A percentile compares a stretch with the other conserved stretches of the same genome.
These are phyloP conservation scores for Chiloscyllium punctatum DNA, from an alignment of 2,797 vertebrate genomes.

Conservation along the genomic window DNA sequence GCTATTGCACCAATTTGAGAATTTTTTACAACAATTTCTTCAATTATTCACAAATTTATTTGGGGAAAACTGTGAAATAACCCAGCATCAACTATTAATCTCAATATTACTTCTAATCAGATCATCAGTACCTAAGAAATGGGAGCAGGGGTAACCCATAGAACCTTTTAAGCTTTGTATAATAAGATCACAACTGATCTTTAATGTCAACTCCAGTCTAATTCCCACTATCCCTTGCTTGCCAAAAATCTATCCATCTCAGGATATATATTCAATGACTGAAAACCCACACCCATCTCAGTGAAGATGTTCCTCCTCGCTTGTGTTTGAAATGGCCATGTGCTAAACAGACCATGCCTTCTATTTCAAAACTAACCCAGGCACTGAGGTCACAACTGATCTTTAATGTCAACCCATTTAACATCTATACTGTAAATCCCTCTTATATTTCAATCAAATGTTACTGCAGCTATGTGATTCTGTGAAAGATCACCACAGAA, in stretches of 20 bases:
- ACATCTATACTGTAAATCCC: background rate
- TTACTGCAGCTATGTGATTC: background rate
- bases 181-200: background rate
- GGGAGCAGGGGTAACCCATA: background rate
- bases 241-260: too few species aligned
- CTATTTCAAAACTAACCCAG: background rate
- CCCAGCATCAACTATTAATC: background rate
- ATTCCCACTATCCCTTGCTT: background rate
- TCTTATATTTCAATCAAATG: background rate
- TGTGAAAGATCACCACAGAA: background rate
- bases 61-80: background rate
- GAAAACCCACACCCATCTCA: background rate
- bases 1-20: background rate
- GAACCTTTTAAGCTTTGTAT: background rate
- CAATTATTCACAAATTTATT: background rate
- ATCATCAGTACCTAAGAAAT: background rate
- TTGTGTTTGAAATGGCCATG: background rate
- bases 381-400: too few species aligned
- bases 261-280: background rate
- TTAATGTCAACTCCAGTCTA: background rate
- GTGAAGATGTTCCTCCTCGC: background rate
- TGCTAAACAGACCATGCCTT: background rate
- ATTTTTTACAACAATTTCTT: background rate
- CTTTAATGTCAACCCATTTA: too few species aligned
- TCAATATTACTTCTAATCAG: background rate